Evolutionary conservation across 2,888 invertebrate genomes (phyloP).

Genomic region (Aleiodes testaceus): DNA sequence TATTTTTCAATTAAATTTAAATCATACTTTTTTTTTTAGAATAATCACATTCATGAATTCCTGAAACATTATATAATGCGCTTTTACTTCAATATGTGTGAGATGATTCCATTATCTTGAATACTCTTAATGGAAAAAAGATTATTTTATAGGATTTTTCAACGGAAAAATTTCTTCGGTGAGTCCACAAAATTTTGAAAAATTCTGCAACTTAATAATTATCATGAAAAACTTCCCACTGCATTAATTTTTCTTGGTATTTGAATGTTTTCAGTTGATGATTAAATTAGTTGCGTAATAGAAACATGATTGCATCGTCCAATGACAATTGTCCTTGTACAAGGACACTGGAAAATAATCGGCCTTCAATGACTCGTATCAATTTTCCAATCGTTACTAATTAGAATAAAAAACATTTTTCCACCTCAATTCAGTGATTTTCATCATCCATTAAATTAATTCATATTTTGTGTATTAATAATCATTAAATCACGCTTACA

Average conservation of each 20-base stretch:
- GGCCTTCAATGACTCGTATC: slow-evolving; percentile 33
- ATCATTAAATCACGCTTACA: slow-evolving; percentile 1
- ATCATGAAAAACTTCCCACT: background rate
- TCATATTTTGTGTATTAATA: slow-evolving; percentile 12
- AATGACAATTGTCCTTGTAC: slow-evolving; percentile 27
- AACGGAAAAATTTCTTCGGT: background rate
- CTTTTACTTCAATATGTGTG: no score
- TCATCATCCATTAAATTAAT: background rate
- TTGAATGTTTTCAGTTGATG: background rate
- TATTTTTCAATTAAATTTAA: background rate
- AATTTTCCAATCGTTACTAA: slow-evolving; percentile 22
- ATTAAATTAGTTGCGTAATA: slow-evolving; percentile 15
- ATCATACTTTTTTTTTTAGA: background rate
- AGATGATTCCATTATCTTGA: background rate
- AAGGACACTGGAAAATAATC: slow-evolving; percentile 31
- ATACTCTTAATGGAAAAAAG: background rate
- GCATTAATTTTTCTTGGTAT: background rate
- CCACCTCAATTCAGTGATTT: background rate
- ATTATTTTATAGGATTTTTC: background rate
- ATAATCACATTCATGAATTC: background rate
- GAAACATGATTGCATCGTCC: slow-evolving; percentile 14
- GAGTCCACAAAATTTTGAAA: background rate
- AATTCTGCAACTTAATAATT: background rate
- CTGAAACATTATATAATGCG: no score
- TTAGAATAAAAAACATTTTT: background rate